Percentiles rank a stretch among this genome's conserved stretches.
These are phyloP conservation scores for Bradynema listronoti DNA, from an alignment of 1,140 invertebrate species.

Conservation along the genomic window DNA sequence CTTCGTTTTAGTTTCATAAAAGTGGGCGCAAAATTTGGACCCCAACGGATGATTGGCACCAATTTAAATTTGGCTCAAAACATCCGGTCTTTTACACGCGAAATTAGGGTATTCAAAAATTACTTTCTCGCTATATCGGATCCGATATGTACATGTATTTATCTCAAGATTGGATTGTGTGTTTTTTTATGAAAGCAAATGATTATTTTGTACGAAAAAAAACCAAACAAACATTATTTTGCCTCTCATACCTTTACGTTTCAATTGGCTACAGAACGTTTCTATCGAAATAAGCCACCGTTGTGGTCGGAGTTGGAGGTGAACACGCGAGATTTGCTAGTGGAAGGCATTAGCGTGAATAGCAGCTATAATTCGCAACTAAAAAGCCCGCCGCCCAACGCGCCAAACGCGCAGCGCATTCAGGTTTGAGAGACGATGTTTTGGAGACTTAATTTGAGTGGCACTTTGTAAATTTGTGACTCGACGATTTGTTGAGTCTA, in stretches of 20 bases:
- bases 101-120: too few relatives aligned
- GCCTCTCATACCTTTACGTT: background rate
- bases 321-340: slow-evolving; percentile 45
- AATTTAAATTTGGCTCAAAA: too few relatives aligned
- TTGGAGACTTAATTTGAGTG: background rate
- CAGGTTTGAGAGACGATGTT: slow-evolving; percentile 11
- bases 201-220: background rate
- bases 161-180: background rate
- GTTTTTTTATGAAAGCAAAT: background rate
- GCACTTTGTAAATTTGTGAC: too few relatives aligned
- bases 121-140: too few relatives aligned
- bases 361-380: slow-evolving; percentile 60
- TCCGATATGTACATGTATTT: background rate
- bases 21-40: too few relatives aligned
- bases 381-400: slow-evolving; percentile 45
- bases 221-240: background rate
- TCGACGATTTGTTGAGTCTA: slow-evolving; percentile 66
- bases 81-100: too few relatives aligned
- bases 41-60: too few relatives aligned
- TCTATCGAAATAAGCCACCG: slow-evolving; percentile 50
- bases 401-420: slow-evolving; percentile 38
- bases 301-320: slow-evolving; percentile 44
- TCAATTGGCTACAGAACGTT: slow-evolving; percentile 28
- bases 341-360: slow-evolving; percentile 56
- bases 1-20: too few relatives aligned